Evolutionary conservation across 2,113 vertebrate species (phyloP).

Genomic region (Petromus typicus): DNA sequence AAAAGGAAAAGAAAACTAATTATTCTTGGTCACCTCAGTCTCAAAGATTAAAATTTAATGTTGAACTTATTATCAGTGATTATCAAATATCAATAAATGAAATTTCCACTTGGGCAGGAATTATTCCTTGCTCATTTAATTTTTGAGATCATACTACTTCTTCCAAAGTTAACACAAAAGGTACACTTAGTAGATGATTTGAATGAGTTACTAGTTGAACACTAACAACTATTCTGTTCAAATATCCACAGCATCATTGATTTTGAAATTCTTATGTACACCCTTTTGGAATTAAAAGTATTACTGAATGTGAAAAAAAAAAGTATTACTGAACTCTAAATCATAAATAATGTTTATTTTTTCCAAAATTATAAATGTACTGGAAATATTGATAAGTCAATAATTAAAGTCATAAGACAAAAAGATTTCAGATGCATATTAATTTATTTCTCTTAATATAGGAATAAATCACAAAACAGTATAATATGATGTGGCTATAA

Average conservation of each 20-base stretch:
- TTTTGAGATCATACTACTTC: background rate
- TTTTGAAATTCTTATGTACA: background rate
- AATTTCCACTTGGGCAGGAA: background rate
- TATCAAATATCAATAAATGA: background rate
- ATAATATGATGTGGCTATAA: background rate
- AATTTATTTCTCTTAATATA: background rate
- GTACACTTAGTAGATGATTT: background rate
- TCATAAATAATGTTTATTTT: background rate
- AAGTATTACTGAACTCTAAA: background rate
- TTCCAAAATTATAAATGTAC: background rate
- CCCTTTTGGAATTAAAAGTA: background rate
- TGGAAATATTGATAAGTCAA: too few relatives aligned
- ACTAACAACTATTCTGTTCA: background rate
- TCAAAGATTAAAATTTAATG: background rate
- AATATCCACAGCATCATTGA: background rate
- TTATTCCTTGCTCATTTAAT: background rate
- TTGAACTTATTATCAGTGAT: background rate
- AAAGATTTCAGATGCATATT: too few relatives aligned
- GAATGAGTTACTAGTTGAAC: background rate
- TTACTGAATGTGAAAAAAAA: too few relatives aligned
- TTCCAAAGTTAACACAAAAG: background rate
- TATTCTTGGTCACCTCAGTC: background rate
- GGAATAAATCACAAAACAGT: background rate
- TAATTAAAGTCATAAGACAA: too few relatives aligned
- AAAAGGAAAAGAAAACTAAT: background rate